These are phyloP conservation scores for Psilopsiagon aurifrons DNA, from an alignment of 2,113 vertebrate species.

Conservation along the genomic window DNA sequence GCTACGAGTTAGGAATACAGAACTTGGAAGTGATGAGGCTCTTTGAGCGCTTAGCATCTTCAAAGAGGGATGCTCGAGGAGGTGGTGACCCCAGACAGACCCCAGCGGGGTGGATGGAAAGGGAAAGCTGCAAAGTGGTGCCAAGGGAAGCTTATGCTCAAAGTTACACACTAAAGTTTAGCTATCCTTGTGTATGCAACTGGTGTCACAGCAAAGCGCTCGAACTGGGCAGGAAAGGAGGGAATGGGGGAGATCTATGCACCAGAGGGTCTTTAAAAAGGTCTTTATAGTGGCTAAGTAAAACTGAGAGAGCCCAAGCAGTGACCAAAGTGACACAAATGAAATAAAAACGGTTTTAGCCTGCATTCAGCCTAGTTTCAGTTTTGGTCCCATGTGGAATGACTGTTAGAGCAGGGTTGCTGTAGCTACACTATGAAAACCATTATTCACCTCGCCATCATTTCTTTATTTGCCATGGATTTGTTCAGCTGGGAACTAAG, in stretches of 20 bases:
- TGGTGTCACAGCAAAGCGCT: neutral
- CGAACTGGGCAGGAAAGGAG: neutral
- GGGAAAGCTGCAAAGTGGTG: neutral
- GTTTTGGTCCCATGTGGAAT: neutral
- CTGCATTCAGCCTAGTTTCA: neutral
- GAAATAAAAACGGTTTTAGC: neutral
- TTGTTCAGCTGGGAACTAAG: neutral
- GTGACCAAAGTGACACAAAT: neutral
- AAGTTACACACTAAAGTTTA: neutral
- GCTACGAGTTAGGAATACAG: neutral
- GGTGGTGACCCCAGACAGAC: neutral
- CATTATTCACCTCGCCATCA: neutral
- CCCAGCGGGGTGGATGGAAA: neutral
- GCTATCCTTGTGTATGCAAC: neutral
- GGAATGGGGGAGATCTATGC: accelerated
- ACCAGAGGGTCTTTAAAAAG: neutral
- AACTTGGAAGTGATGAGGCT: neutral
- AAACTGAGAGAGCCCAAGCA: neutral
- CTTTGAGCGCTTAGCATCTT: neutral
- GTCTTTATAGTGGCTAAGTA: neutral
- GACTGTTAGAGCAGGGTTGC: neutral
- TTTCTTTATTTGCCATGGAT: neutral
- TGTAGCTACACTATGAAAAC: neutral
- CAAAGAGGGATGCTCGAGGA: neutral
- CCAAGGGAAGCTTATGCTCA: neutral